Percentiles rank a stretch among this genome's conserved stretches.
Conservation (phyloP, 2,113 vertebrate species). For the Microtus ochrogaster region DNA sequence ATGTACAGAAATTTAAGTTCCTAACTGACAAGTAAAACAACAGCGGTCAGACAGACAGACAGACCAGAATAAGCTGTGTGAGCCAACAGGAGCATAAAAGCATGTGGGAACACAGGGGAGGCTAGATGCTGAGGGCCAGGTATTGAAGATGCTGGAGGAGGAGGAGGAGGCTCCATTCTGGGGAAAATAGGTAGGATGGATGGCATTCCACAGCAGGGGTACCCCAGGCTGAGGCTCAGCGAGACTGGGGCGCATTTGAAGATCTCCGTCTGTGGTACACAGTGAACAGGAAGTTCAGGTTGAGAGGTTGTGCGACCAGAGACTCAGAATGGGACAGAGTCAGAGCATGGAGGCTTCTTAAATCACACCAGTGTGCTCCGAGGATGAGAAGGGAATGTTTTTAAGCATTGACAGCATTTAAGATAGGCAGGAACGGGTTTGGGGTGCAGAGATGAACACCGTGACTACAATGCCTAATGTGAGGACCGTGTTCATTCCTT, state of each 20-base stretch:
- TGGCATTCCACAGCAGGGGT: background rate
- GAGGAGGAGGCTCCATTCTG: background rate
- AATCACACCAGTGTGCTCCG: background rate
- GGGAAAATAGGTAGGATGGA: background rate
- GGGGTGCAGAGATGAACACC: background rate
- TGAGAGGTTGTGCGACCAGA: background rate
- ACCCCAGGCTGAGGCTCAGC: background rate
- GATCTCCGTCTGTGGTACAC: accelerated
- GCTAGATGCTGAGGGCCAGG: background rate
- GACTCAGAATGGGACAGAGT: too few relatives aligned
- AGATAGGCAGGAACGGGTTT: background rate
- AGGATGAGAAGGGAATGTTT: background rate
- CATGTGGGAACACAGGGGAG: background rate
- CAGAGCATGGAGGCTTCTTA: accelerated
- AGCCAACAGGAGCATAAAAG: background rate
- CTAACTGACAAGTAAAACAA: background rate
- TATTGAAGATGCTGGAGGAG: background rate
- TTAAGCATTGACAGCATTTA: background rate
- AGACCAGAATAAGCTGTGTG: background rate
- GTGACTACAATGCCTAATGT: background rate
- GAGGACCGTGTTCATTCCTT: accelerated
- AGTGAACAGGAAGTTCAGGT: background rate
- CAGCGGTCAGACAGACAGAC: background rate
- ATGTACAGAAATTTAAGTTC: background rate
- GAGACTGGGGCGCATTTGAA: background rate